These are phyloP conservation scores for Actenoides lindsayi DNA, from an alignment of 2,113 vertebrate genomes.

Conservation along the genomic window DNA sequence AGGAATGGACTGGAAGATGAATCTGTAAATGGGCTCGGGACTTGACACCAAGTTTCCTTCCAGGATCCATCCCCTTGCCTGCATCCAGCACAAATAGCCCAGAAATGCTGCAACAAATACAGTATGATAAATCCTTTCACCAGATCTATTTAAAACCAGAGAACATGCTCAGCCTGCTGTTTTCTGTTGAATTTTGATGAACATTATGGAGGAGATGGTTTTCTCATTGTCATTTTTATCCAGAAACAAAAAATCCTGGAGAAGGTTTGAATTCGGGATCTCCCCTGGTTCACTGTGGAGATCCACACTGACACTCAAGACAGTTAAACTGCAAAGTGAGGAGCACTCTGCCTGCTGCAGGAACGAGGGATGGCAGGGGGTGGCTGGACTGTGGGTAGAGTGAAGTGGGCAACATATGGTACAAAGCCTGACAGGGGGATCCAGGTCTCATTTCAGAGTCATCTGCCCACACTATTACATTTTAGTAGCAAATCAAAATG, in stretches of 20 bases:
- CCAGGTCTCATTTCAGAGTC: neutral
- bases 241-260: neutral
- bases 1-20: neutral
- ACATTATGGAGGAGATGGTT: neutral
- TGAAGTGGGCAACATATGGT: neutral
- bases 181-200: conserved; percentile 28
- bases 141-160: conserved; percentile 41
- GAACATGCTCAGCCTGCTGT: neutral
- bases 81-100: conserved; percentile 8
- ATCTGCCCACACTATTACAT: neutral
- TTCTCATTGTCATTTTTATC: neutral
- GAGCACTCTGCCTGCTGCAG: neutral
- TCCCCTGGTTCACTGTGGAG: neutral
- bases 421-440: neutral
- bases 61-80: neutral
- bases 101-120: conserved; percentile 2
- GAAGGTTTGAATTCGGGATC: neutral
- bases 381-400: too few relatives aligned
- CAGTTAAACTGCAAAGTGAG: neutral
- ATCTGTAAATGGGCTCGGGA: neutral
- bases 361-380: neutral
- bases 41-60: neutral
- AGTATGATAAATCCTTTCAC: conserved; percentile 27
- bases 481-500: neutral
- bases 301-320: neutral